A percentile compares a stretch with the other conserved stretches of the same genome.
Evolutionary conservation across 2,888 invertebrate species (phyloP).

Genomic region (Petrophora chlorosata): DNA sequence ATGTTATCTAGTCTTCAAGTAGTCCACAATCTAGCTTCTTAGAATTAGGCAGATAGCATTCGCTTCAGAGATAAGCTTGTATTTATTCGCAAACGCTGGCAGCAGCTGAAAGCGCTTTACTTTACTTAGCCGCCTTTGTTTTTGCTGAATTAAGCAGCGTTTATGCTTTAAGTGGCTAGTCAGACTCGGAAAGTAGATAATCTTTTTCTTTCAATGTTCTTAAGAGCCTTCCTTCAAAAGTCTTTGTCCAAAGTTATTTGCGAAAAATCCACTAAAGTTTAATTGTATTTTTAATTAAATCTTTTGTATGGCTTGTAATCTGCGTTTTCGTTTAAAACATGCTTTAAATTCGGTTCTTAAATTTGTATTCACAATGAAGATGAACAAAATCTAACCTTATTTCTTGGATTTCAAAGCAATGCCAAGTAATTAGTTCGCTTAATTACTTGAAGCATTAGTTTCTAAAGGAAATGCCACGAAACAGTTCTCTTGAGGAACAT

Average conservation of each 20-base stretch:
- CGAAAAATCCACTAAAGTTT: conserved; percentile 38
- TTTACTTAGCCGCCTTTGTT: conserved; percentile 64
- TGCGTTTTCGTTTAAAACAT: not conserved
- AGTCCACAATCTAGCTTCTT: conserved; percentile 29
- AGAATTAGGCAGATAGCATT: conserved; percentile 41
- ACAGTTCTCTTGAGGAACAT: conserved; percentile 28
- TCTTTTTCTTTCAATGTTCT: conserved; percentile 46
- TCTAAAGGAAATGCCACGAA: conserved; percentile 13
- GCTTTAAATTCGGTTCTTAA: not conserved
- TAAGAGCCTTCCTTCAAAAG: conserved; percentile 40
- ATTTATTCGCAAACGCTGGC: conserved; percentile 47
- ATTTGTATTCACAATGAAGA: not conserved
- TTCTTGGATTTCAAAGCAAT: not conserved
- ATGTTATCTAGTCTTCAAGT: conserved; percentile 20
- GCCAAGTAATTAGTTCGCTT: conserved; percentile 17
- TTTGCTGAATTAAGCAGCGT: conserved; percentile 67
- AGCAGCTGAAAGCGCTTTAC: conserved; percentile 43
- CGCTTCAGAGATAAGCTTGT: conserved; percentile 42
- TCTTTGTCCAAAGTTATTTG: conserved; percentile 42
- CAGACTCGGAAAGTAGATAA: conserved; percentile 55
- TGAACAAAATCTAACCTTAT: no score
- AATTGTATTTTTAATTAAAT: conserved; percentile 31
- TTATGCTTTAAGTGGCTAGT: conserved; percentile 63
- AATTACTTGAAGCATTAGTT: conserved; percentile 17
- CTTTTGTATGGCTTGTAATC: conserved; percentile 1